These are phyloP conservation scores for Cassiopea xamachana DNA, from an alignment of 30 jellyfish, hydroid and myxozoan species.

Conservation along the genomic window DNA sequence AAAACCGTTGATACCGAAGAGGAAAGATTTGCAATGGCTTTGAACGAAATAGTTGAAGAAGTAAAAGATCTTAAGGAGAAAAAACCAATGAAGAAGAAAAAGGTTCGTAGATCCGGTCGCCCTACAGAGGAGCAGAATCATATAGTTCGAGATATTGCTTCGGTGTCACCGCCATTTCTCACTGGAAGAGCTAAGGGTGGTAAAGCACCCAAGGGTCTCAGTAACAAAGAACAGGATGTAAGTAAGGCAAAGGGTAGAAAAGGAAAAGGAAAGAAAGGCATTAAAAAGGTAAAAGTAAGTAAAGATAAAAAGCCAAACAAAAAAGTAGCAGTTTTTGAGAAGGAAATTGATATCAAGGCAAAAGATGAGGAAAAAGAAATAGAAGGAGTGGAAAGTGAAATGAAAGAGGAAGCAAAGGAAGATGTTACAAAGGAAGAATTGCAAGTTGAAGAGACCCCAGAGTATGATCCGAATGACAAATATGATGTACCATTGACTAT, in stretches of 20 bases:
- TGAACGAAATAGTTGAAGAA: conserved; percentile 48
- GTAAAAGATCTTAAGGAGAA: conserved; percentile 35
- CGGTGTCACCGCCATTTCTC: conserved; percentile 73
- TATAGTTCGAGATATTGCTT: conserved; percentile 38
- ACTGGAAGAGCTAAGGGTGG: conserved; percentile 57
- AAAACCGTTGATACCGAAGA: conserved; percentile 44
- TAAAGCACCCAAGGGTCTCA: conserved; percentile 64
- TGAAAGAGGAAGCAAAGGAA: conserved; percentile 15
- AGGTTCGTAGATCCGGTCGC: conserved; percentile 22
- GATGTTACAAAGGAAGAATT: neutral
- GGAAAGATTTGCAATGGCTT: conserved; percentile 32
- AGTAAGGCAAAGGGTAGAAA: conserved; percentile 30
- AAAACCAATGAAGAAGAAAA: conserved; percentile 48
- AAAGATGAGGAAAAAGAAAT: neutral
- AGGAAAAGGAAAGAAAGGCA: conserved; percentile 27
- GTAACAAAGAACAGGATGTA: conserved; percentile 20
- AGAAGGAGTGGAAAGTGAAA: neutral
- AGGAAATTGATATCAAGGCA: neutral
- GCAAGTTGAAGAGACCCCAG: neutral
- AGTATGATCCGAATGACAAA: conserved; percentile 31
- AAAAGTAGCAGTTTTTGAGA: conserved; percentile 19
- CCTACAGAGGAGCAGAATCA: conserved; percentile 22
- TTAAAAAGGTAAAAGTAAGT: conserved; percentile 8
- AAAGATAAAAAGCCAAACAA: conserved; percentile 26
- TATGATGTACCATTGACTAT: conserved; percentile 65